Percentiles rank a stretch among this genome's conserved stretches.
Conservation (phyloP, 1,140 invertebrate genomes). For the Homarus americanus region DNA sequence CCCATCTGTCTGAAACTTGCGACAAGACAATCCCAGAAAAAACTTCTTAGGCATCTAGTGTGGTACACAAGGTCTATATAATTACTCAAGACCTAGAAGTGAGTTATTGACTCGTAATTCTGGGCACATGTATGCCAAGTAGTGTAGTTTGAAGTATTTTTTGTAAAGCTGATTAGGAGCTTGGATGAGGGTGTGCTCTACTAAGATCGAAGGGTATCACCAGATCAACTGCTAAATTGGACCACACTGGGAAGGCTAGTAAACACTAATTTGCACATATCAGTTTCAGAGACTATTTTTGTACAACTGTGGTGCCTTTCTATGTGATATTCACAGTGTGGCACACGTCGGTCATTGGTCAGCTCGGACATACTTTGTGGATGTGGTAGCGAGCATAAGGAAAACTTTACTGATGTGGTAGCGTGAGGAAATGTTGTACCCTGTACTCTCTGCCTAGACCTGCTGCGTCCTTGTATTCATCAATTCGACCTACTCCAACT, state of each 20-base stretch:
- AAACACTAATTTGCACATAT: slow-evolving; percentile 74
- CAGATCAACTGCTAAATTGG: slow-evolving; percentile 63
- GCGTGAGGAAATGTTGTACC: slow-evolving; percentile 64
- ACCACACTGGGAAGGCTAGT: slow-evolving; percentile 73
- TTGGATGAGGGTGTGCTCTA: slow-evolving; percentile 63
- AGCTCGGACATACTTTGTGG: slow-evolving; percentile 67
- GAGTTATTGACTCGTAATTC: slow-evolving; percentile 45
- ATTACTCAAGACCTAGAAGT: slow-evolving; percentile 46
- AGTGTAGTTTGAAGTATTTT: slow-evolving; percentile 67
- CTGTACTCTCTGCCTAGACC: slow-evolving; percentile 69
- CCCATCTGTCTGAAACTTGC: slow-evolving; percentile 73
- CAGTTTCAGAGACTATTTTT: slow-evolving; percentile 75
- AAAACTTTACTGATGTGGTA: slow-evolving; percentile 67
- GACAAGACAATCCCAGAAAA: slow-evolving; percentile 71
- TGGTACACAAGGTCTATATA: slow-evolving; percentile 68
- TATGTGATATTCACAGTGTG: slow-evolving; percentile 75
- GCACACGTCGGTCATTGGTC: slow-evolving; percentile 74
- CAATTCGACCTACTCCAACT: slow-evolving; percentile 73
- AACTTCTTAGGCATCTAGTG: slow-evolving; percentile 71
- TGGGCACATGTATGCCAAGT: slow-evolving; percentile 66
- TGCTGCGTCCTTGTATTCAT: slow-evolving; percentile 59
- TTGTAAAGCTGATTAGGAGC: slow-evolving; percentile 68
- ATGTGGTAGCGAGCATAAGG: slow-evolving; percentile 59
- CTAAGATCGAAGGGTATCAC: slow-evolving; percentile 63
- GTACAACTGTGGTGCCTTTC: slow-evolving; percentile 75